Base-by-base conservation (phyloP, 2,888 invertebrate genomes). In the Amphimallon solstitiale region DNA sequence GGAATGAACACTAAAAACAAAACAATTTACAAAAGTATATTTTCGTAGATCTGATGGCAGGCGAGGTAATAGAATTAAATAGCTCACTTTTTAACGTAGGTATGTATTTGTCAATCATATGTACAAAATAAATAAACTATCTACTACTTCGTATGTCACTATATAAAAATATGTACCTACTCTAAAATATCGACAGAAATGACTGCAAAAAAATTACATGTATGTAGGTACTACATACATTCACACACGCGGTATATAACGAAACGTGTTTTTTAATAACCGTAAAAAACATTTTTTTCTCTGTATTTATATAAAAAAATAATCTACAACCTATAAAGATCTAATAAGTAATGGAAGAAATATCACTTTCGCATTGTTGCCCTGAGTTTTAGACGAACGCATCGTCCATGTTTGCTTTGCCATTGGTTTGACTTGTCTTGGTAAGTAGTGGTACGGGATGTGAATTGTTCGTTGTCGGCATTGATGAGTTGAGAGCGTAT, bases 401-500 rank as follows among this genome's bases (percentile, higher is more conserved):
- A 48, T 74, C 69, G 48, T 74, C 71, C 46, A 73, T 43, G 51
- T 71, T 48, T n/a, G 61, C 63, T 56, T 71, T 73, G n/a, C 61
- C 63, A 38, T 72, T 71, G 54, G 69, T 63, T n/a, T 75, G 75
- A 65, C 75, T 76, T 12, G 68, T 63, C 60, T 71, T 68, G 19
- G 73, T 62, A 19, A 78, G 60, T 23, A 79, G 66, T 7, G 77
- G 77, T 68, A 76, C 65, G 1, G 78, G 78, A 68, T 76, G 74
- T 9, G 78, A 76, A 67, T 76, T 76, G 51, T 77, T 76, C 23
- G 75, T 69, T 14, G 74, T 72, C 38, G 78, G 80, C 48, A 78
- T 65, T 0, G 79, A 79, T 43, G 81, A 80, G 2, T 80, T 80
- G 71, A 85, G 78, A 72, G 84, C 86, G 74, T 86, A 86, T 70